phyloP scores from a whole-genome alignment of 1,140 invertebrate species.

The Periplaneta americana region DNA sequence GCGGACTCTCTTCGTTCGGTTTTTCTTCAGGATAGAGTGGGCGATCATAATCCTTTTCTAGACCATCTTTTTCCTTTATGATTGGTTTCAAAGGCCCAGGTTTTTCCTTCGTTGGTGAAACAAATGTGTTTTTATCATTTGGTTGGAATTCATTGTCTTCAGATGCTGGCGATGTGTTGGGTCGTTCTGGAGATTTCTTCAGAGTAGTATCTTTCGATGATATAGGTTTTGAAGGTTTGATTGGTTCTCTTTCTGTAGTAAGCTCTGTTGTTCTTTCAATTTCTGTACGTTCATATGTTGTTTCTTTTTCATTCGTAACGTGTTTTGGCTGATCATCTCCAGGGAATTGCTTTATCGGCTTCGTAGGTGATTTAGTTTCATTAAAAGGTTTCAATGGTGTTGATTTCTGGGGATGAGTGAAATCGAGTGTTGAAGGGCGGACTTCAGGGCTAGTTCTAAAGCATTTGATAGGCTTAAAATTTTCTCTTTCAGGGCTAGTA shows the following conservation, averaged over 20 bases:
- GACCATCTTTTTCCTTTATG: not conserved
- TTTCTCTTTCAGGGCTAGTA: constrained; percentile 28
- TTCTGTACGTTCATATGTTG: not conserved
- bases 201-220: not conserved
- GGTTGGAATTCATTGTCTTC: not conserved
- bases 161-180: not conserved
- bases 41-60: not conserved
- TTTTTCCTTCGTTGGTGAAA: not conserved
- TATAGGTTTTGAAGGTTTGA: constrained; percentile 9
- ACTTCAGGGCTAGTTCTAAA: constrained; percentile 23
- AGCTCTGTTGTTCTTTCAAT: not conserved
- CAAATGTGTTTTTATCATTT: not conserved
- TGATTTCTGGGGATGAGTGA: not conserved
- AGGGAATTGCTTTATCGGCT: not conserved
- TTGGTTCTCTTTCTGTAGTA: not conserved
- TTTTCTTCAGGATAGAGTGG: not conserved
- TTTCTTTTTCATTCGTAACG: too few relatives aligned
- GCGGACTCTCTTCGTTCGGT: not conserved
- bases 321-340: too few relatives aligned
- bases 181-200: not conserved
- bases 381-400: not conserved
- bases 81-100: not conserved
- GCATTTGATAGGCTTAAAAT: constrained; percentile 28
- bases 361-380: not conserved
- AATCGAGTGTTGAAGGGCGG: constrained; percentile 1